Conservation (phyloP, 2,888 invertebrate genomes). For the Tetropium fuscum region DNA sequence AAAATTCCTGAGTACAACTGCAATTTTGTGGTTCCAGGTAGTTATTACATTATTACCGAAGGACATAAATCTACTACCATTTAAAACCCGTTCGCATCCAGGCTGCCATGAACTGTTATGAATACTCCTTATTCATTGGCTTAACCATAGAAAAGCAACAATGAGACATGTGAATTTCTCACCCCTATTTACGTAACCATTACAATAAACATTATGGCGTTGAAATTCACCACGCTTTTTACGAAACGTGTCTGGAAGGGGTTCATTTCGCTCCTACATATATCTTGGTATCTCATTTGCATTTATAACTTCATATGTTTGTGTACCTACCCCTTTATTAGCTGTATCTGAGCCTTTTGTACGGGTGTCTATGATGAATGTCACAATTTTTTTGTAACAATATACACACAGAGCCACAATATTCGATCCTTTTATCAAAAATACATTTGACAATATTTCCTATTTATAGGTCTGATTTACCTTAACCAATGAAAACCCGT, state of each 20-base stretch:
- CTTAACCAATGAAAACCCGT: too few relatives aligned
- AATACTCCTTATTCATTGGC: slow-evolving; percentile 40
- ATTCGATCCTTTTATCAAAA: too few relatives aligned
- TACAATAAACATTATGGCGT: slow-evolving; percentile 48
- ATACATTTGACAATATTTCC: too few relatives aligned
- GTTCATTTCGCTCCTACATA: slow-evolving; percentile 12
- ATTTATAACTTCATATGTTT: slow-evolving; percentile 37
- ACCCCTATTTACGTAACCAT: slow-evolving; percentile 44
- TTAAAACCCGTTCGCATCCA: neutral
- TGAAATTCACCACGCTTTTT: slow-evolving; percentile 46
- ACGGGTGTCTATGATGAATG: too few relatives aligned
- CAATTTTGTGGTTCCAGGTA: too few relatives aligned
- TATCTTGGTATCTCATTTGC: slow-evolving; percentile 23
- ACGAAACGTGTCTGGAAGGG: slow-evolving; percentile 31
- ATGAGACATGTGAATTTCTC: slow-evolving; percentile 39
- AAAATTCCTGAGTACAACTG: too few relatives aligned
- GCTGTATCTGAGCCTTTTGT: too few relatives aligned
- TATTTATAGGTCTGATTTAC: too few relatives aligned
- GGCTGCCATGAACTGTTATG: slow-evolving; percentile 11
- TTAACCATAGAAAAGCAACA: slow-evolving; percentile 42
- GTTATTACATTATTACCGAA: too few relatives aligned
- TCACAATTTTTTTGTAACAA: too few relatives aligned
- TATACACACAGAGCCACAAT: too few relatives aligned
- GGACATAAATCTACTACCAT: slow-evolving; percentile 8
- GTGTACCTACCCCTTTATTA: slow-evolving; percentile 40